Evolutionary conservation across 2,888 invertebrate species (phyloP).

Genomic region (Drosophila formosana): DNA sequence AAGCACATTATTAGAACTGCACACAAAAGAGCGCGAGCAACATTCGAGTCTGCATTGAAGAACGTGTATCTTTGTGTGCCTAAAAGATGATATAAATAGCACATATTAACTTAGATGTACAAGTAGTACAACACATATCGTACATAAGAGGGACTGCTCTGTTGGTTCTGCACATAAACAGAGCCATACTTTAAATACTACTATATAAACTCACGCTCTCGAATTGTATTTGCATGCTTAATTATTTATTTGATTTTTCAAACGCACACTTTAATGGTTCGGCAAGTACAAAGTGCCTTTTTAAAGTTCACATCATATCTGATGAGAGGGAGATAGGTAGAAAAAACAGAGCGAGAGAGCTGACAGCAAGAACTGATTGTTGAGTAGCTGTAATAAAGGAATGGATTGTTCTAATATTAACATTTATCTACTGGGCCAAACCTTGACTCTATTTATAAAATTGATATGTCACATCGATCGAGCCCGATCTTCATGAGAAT

Average conservation of each 20-base stretch:
- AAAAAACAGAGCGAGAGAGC: not conserved
- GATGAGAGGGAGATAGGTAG: not conserved
- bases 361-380: not conserved
- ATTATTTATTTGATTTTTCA: slow-evolving; percentile 50
- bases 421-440: not conserved
- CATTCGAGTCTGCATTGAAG: slow-evolving; percentile 43
- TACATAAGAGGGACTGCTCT: slow-evolving; percentile 23
- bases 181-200: slow-evolving; percentile 40
- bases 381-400: slow-evolving; percentile 2
- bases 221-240: slow-evolving; percentile 43
- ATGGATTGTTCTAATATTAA: slow-evolving; percentile 11
- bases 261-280: slow-evolving; percentile 22
- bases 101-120: slow-evolving; percentile 31
- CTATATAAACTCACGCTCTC: slow-evolving; percentile 24
- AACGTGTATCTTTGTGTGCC: slow-evolving; percentile 33
- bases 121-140: not conserved
- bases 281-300: slow-evolving; percentile 15
- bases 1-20: slow-evolving; percentile 78
- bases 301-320: not conserved
- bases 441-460: not conserved
- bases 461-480: not conserved
- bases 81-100: slow-evolving; percentile 41
- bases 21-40: slow-evolving; percentile 51
- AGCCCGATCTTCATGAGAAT: not conserved
- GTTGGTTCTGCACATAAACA: slow-evolving; percentile 54